Conservation (phyloP, 2,888 invertebrate species). For the Parochlus steinenii region DNA sequence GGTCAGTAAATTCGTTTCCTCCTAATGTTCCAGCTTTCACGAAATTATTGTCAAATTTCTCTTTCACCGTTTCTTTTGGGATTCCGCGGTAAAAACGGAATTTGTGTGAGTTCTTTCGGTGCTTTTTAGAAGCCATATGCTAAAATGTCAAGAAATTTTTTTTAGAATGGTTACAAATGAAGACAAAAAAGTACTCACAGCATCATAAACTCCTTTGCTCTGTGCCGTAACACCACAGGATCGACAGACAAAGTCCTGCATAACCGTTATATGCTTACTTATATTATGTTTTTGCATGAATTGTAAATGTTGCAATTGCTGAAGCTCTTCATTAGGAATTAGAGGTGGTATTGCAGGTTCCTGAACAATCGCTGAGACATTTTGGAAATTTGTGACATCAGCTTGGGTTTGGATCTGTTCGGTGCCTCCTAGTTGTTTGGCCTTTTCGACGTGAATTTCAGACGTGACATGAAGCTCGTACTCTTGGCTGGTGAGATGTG, state of each 20-base stretch:
- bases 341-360: too few species aligned
- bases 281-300: constrained; percentile 2
- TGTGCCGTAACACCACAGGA: constrained; percentile 6
- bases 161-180: too few species aligned
- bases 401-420: too few species aligned
- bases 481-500: too few species aligned
- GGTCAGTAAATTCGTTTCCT: constrained; percentile 9
- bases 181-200: too few species aligned
- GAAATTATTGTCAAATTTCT: constrained; percentile 11
- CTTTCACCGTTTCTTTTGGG: constrained; percentile 8
- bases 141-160: too few species aligned
- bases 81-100: constrained; percentile 10
- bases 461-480: constrained; percentile 5
- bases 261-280: constrained; percentile 6
- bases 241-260: constrained; percentile 5
- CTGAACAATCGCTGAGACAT: not conserved
- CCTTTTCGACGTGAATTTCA: constrained; percentile 7
- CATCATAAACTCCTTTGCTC: too few species aligned
- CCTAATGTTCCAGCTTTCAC: constrained; percentile 6
- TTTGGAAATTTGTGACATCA: not conserved
- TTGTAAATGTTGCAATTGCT: constrained; percentile 2
- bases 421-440: too few species aligned
- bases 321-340: not conserved
- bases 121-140: constrained; percentile 7
- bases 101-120: constrained; percentile 8